phyloP scores from a whole-genome alignment of 2,113 vertebrate species.

The Empidonax alnorum region DNA sequence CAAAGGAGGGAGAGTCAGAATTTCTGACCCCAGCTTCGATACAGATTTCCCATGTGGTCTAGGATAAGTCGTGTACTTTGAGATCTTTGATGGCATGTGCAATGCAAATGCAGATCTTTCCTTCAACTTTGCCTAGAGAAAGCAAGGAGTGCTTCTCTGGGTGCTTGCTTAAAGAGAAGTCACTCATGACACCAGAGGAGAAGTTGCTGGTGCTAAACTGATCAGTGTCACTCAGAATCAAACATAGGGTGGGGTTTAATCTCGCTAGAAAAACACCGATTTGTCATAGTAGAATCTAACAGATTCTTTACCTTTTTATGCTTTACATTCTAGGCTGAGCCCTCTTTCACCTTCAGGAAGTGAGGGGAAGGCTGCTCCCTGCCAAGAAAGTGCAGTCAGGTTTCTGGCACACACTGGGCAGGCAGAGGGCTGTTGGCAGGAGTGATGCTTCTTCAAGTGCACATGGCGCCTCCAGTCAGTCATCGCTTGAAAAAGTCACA shows the following conservation, averaged over 20 bases:
- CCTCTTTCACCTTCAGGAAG: constrained; percentile 58
- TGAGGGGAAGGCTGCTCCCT: background rate
- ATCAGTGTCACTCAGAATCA: constrained; percentile 38
- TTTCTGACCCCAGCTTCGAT: background rate
- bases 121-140: constrained; percentile 40
- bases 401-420: constrained; percentile 63
- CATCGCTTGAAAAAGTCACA: background rate
- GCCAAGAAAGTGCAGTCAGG: constrained; percentile 63
- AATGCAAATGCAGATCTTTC: constrained; percentile 32
- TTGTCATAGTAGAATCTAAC: constrained; percentile 48
- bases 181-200: constrained; percentile 1
- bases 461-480: background rate
- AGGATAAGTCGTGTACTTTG: background rate
- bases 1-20: background rate
- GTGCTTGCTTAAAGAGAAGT: constrained; percentile 22
- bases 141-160: background rate
- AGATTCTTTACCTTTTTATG: constrained; percentile 58
- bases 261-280: constrained; percentile 46
- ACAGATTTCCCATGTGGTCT: background rate
- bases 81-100: background rate
- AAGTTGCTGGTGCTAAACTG: constrained; percentile 1
- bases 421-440: constrained; percentile 53
- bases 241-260: background rate
- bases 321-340: constrained; percentile 31
- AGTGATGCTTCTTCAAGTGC: constrained; percentile 13